phyloP scores from a whole-genome alignment of 2,888 invertebrate genomes.

The Trichopria drosophilae region DNA sequence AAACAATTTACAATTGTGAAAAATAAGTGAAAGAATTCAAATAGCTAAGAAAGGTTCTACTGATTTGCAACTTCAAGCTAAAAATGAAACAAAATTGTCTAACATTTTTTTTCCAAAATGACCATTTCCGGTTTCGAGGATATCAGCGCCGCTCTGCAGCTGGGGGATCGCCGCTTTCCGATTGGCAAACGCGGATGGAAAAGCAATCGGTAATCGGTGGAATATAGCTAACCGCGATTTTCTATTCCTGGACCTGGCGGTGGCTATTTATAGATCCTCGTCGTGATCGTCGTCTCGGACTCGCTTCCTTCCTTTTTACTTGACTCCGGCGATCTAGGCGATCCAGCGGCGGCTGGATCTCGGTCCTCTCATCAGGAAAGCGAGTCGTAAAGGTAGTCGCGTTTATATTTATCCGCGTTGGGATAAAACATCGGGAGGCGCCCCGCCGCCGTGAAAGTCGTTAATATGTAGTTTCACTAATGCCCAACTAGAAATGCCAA shows the following conservation, averaged over 20 bases:
- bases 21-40: too few relatives aligned
- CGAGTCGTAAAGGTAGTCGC: slow-evolving; percentile 35
- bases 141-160: slow-evolving; percentile 22
- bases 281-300: slow-evolving; percentile 36
- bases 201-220: slow-evolving; percentile 28
- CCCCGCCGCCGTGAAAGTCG: too few relatives aligned
- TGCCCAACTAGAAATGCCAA: too few relatives aligned
- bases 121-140: too few relatives aligned
- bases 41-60: too few relatives aligned
- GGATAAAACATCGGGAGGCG: too few relatives aligned
- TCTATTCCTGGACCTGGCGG: slow-evolving; percentile 49
- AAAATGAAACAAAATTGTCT: too few relatives aligned
- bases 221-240: slow-evolving; percentile 41
- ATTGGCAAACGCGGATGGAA: slow-evolving; percentile 32
- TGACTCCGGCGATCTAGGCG: slow-evolving; percentile 18
- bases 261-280: slow-evolving; percentile 50
- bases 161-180: slow-evolving; percentile 31
- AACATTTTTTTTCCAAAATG: too few relatives aligned
- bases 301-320: slow-evolving; percentile 23
- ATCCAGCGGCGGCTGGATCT: slow-evolving; percentile 19
- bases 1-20: too few relatives aligned
- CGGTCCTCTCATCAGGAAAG: slow-evolving; percentile 25
- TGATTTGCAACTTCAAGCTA: too few relatives aligned
- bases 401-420: too few relatives aligned
- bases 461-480: too few relatives aligned